Percentiles rank a stretch among this genome's conserved stretches.
phyloP scores from a whole-genome alignment of 2,888 invertebrate genomes.

The Pyralis farinalis region DNA sequence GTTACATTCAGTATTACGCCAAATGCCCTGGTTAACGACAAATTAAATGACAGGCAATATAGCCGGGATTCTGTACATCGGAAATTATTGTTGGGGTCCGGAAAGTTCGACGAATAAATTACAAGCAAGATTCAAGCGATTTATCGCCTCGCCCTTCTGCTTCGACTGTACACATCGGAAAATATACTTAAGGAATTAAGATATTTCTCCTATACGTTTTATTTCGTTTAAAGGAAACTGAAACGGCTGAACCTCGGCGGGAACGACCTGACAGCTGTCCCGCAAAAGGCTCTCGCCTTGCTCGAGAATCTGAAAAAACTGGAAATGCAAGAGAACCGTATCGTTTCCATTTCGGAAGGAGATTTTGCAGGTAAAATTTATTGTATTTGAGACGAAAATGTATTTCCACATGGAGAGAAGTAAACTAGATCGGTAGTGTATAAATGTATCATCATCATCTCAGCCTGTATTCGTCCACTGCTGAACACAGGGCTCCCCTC shows the following conservation, averaged over 20 bases:
- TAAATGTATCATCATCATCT: too few relatives aligned
- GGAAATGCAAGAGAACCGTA: slow-evolving; percentile 93
- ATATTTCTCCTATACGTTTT: slow-evolving; percentile 1
- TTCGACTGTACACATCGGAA: slow-evolving; percentile 1
- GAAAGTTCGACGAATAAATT: slow-evolving; percentile 30
- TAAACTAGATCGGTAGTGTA: too few relatives aligned
- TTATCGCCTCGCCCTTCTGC: slow-evolving; percentile 11
- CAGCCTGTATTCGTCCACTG: too few relatives aligned
- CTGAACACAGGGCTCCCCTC: too few relatives aligned
- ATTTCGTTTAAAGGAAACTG: slow-evolving; percentile 82
- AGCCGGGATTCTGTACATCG: slow-evolving; percentile 17
- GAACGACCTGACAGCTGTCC: slow-evolving; percentile 88
- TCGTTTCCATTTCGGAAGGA: slow-evolving; percentile 88
- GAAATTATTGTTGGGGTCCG: slow-evolving; percentile 23
- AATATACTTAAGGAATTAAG: slow-evolving; percentile 3
- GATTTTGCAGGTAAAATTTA: slow-evolving; percentile 89
- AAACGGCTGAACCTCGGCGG: slow-evolving; percentile 93
- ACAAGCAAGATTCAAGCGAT: slow-evolving; percentile 16
- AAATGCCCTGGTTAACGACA: slow-evolving; percentile 10
- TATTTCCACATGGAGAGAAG: too few relatives aligned
- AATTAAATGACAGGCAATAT: slow-evolving; percentile 17
- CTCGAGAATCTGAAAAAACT: slow-evolving; percentile 91
- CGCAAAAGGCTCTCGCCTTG: slow-evolving; percentile 89
- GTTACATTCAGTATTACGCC: background rate
- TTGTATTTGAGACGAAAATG: too few relatives aligned